These are phyloP conservation scores for Neosilurus hyrtlii DNA, from an alignment of 2,797 vertebrate genomes.

Conservation along the genomic window DNA sequence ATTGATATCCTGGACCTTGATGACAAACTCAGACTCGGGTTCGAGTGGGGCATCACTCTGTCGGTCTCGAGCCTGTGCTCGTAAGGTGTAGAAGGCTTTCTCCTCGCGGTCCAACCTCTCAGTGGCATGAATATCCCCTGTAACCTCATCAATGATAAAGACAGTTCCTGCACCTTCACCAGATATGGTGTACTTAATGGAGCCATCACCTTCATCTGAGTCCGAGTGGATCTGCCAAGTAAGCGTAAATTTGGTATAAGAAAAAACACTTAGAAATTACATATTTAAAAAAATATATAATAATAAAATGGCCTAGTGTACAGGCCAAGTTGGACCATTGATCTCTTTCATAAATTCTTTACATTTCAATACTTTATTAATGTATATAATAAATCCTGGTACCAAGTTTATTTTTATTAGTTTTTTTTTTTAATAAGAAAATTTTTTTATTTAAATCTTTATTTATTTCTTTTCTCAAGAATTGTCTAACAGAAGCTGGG, in stretches of 20 bases:
- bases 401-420: background rate
- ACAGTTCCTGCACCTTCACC: slow-evolving; percentile 93
- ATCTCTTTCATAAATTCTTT: background rate
- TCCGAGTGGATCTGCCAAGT: slow-evolving; percentile 91
- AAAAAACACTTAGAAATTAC: background rate
- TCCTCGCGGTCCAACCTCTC: slow-evolving; percentile 92
- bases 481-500: too few species aligned
- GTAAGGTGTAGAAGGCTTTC: slow-evolving; percentile 92
- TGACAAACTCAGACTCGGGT: slow-evolving; percentile 95
- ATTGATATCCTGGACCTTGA: slow-evolving; percentile 99
- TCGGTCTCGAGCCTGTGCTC: slow-evolving; percentile 87
- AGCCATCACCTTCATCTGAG: slow-evolving; percentile 91
- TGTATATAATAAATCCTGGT: background rate
- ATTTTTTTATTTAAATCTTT: too few species aligned
- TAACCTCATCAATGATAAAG: slow-evolving; percentile 95
- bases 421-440: too few species aligned
- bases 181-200: slow-evolving; percentile 98
- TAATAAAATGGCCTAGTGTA: too few species aligned
- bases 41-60: slow-evolving; percentile 85
- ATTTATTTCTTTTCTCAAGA: too few species aligned
- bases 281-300: background rate
- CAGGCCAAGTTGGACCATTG: background rate
- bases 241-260: slow-evolving; percentile 8
- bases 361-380: background rate
- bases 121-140: slow-evolving; percentile 94